A percentile compares a stretch with the other conserved stretches of the same genome.
Conservation (phyloP, 2,888 invertebrate genomes). For the Synergus japonicus region DNA sequence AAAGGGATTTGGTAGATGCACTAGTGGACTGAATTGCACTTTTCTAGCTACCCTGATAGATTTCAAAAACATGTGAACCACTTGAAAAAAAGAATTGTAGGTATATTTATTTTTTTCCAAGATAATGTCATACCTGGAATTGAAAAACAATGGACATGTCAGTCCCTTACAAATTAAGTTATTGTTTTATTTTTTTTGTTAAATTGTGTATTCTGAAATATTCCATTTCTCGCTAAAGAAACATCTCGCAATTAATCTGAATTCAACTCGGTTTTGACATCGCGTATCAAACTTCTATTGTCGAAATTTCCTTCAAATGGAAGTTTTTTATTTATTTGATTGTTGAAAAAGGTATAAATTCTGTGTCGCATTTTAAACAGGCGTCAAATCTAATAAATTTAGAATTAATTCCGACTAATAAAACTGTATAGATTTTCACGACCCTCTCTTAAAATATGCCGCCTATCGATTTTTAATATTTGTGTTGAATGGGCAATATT, state of each 20-base stretch:
- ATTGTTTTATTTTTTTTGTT: not conserved
- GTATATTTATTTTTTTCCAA: not conserved
- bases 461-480: slow-evolving; percentile 1
- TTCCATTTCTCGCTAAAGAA: not conserved
- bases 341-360: not conserved
- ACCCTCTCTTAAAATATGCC: not conserved
- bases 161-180: not conserved
- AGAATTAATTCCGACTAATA: not conserved
- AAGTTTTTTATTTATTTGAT: not conserved
- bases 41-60: not conserved
- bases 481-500: not conserved
- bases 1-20: slow-evolving; percentile 9
- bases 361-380: not conserved
- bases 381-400: not conserved
- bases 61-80: not conserved
- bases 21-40: slow-evolving; percentile 5
- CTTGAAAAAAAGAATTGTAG: slow-evolving; percentile 1
- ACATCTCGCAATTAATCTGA: not conserved
- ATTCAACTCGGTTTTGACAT: not conserved
- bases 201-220: not conserved
- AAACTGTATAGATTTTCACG: not conserved
- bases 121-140: not conserved
- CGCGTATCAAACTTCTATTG: not conserved
- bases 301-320: not conserved
- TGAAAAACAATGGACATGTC: not conserved